Percentiles rank a stretch among this genome's conserved stretches.
Conservation (phyloP, 1,140 invertebrate genomes). For the Drosophila orosa region DNA sequence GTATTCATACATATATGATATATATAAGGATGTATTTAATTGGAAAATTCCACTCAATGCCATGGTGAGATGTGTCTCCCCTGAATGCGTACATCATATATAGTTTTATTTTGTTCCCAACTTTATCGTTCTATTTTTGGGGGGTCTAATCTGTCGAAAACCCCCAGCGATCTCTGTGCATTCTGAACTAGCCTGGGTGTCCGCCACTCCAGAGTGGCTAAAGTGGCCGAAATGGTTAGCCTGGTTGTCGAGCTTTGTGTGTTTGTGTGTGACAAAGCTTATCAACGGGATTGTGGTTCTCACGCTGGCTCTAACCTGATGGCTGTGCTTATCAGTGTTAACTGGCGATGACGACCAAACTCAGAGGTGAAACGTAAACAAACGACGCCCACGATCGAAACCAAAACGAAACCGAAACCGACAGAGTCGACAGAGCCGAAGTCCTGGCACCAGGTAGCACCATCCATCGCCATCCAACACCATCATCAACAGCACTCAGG, state of each 20-base stretch:
- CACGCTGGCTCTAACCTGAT: conserved; percentile 59
- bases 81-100: conserved; percentile 2
- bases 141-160: conserved; percentile 43
- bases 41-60: too few species aligned
- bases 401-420: conserved; percentile 1
- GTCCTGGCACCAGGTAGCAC: conserved; percentile 51
- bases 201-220: conserved; percentile 15
- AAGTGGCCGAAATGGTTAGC: neutral
- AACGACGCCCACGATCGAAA: conserved; percentile 63
- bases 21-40: too few species aligned
- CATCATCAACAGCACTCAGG: conserved; percentile 13
- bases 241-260: neutral
- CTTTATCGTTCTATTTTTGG: conserved; percentile 50
- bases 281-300: conserved; percentile 77
- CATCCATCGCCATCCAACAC: too few species aligned
- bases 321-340: conserved; percentile 43
- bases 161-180: conserved; percentile 44
- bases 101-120: neutral
- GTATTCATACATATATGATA: too few species aligned
- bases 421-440: conserved; percentile 23
- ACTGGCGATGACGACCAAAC: neutral
- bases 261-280: conserved; percentile 34
- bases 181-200: neutral
- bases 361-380: conserved; percentile 72
- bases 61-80: too few species aligned